Evolutionary conservation across 2,113 vertebrate species (phyloP), one percentile per base, ranked within the genome.

Genomic region (Ptilonorhynchus violaceus): DNA sequence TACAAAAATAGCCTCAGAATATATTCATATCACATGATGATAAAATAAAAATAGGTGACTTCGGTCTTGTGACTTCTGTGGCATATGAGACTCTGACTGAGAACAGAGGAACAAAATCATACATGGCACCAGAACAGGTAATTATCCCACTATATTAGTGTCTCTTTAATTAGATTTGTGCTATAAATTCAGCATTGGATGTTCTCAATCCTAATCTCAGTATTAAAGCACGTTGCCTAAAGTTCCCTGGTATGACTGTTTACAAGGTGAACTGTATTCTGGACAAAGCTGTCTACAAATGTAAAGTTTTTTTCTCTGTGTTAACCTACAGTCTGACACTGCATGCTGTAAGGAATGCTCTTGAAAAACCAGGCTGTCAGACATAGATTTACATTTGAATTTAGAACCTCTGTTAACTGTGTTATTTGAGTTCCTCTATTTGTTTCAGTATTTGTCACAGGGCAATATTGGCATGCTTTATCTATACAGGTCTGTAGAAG

Each of bases 21-120:
- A 98, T 99, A 96, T 98, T 99, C 94, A 96, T 99, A 94, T 98
- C 98, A 22, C 35, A 2, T 18, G 58, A 96, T 21, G 83, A 90
- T 39, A 63, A 94, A 35, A 95, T 99, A 94, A 99, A 99, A 98
- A 99, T 99, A 47, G 99, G 98, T 16, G 99, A 99, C 96, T 99
- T 99, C 8, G 99, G 99, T 73, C 98, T 99, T 44, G 98, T 97
- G 81, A 98, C 98, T 55, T 92, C 88, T 42, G 90, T 94, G 80
- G 42, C 70, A 7, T 91, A 84, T 47, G 92, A 93, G 15, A 96
- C 80, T 70, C 97, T 98, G 91, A 98, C 98, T 8, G 11, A 14
- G 42, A 3, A 85, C 16, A 81, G 2, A 60, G 98, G 98, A 97
- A 98, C 98, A 74, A 1, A 0, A 20, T 21, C 3, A 0, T 98